Conservation (phyloP, 2,113 vertebrate genomes). For the Micromys minutus region DNA sequence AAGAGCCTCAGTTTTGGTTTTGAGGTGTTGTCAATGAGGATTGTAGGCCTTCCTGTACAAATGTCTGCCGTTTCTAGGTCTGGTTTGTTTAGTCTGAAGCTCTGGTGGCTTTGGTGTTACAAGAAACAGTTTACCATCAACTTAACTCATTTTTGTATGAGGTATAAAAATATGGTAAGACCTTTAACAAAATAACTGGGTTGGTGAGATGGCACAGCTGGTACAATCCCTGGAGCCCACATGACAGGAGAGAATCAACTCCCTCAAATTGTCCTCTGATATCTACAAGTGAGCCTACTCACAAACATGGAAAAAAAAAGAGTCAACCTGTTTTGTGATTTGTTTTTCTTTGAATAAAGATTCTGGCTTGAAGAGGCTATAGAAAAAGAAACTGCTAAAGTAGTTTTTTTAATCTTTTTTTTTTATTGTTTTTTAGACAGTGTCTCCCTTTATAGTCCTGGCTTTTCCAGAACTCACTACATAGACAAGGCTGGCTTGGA, state of each 20-base stretch:
- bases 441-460: too few relatives aligned
- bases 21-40: background rate
- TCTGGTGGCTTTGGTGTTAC: background rate
- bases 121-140: background rate
- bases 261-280: background rate
- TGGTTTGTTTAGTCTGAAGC: background rate
- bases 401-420: background rate
- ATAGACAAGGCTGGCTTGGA: background rate
- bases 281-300: background rate
- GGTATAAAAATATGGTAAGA: background rate
- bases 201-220: background rate
- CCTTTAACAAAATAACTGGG: background rate
- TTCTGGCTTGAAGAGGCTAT: conserved; percentile 34
- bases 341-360: background rate
- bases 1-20: background rate
- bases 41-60: background rate
- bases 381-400: conserved; percentile 40
- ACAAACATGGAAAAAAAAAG: background rate
- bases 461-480: background rate
- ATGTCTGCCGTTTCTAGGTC: background rate
- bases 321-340: background rate
- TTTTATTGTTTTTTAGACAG: background rate
- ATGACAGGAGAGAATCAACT: background rate
- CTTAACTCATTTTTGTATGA: background rate
- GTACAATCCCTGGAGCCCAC: background rate